Evolutionary conservation across 2,888 invertebrate species (phyloP).

Genomic region (Limenitis camilla): DNA sequence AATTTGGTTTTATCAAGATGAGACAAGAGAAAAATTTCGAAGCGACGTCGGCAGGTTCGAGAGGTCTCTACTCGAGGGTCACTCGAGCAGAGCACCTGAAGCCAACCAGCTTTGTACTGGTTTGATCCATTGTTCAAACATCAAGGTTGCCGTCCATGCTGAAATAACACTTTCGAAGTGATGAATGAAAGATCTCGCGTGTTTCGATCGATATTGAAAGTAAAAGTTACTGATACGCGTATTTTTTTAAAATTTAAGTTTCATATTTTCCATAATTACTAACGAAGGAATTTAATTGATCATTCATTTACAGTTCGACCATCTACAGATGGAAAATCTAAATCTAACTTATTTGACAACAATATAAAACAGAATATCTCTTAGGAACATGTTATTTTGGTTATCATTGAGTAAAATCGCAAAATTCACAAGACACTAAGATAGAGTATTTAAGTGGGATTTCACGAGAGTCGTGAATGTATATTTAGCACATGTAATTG

Average conservation of each 20-base stretch:
- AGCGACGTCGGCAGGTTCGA: constrained; percentile 41
- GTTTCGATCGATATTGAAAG: background rate
- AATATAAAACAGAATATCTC: background rate
- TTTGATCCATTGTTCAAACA: constrained; percentile 43
- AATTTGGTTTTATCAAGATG: constrained; percentile 10
- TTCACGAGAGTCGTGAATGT: constrained; percentile 7
- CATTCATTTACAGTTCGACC: no score
- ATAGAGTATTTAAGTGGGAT: background rate
- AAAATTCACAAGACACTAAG: background rate
- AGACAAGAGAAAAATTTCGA: constrained; percentile 35
- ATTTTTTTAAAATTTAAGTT: no score
- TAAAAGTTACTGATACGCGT: no score
- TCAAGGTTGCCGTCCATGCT: constrained; percentile 25
- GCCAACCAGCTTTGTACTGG: constrained; percentile 46
- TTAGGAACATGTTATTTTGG: no score
- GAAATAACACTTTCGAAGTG: constrained; percentile 12
- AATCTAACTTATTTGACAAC: background rate
- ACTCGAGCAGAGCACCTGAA: constrained; percentile 43
- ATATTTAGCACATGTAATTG: background rate
- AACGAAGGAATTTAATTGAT: no score
- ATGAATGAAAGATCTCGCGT: constrained; percentile 5
- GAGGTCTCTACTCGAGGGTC: constrained; percentile 36
- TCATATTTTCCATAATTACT: no score
- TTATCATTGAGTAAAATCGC: no score
- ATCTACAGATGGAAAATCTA: no score